These are phyloP conservation scores for Scelioninae gen. 1 DNA, from an alignment of 2,888 invertebrate genomes.

Conservation along the genomic window DNA sequence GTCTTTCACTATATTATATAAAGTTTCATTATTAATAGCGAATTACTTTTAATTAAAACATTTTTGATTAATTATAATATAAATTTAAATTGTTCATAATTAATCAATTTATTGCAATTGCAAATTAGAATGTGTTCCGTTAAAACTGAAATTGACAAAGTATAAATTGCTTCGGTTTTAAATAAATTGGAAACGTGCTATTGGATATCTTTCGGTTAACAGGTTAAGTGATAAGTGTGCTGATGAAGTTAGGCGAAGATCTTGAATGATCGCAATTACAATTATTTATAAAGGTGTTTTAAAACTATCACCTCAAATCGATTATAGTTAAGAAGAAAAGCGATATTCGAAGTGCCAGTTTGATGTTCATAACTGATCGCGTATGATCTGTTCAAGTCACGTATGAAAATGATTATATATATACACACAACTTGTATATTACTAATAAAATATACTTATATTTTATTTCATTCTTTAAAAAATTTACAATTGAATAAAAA, in stretches of 20 bases:
- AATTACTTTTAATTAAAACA: too few relatives aligned
- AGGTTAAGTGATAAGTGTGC: constrained; percentile 43
- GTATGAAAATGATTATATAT: constrained; percentile 29
- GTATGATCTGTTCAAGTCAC: constrained; percentile 18
- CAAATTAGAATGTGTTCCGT: too few relatives aligned
- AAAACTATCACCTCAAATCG: constrained; percentile 44
- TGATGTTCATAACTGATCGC: constrained; percentile 37
- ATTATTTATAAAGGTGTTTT: constrained; percentile 45
- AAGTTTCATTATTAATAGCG: too few relatives aligned
- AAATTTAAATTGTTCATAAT: too few relatives aligned
- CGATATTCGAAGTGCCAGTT: constrained; percentile 72
- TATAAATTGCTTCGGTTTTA: constrained; percentile 16
- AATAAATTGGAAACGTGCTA: background rate
- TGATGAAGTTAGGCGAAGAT: constrained; percentile 64
- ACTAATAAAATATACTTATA: background rate
- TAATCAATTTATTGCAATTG: background rate
- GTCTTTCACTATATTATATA: too few relatives aligned
- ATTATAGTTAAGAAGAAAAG: constrained; percentile 69
- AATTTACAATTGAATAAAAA: too few relatives aligned
- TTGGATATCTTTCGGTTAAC: constrained; percentile 41
- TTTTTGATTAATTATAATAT: too few relatives aligned
- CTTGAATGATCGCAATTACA: constrained; percentile 56
- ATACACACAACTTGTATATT: background rate
- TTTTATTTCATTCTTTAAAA: background rate
- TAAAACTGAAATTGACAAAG: too few relatives aligned